Conservation (phyloP, 1,140 invertebrate species). For the Drosophila lacertosa region DNA sequence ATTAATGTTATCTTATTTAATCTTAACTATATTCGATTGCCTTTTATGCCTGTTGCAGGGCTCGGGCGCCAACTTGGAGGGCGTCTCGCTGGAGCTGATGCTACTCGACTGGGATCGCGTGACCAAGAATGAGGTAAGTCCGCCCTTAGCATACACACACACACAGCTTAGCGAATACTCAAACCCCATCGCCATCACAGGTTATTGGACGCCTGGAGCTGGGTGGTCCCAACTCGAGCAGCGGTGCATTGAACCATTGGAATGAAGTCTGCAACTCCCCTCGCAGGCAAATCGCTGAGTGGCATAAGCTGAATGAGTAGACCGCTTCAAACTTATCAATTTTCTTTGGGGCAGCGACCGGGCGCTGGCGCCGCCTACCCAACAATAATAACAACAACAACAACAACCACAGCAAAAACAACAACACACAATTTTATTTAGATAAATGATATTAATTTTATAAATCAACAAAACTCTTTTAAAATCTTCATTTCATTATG, state of each 20-base stretch:
- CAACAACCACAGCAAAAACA: too few relatives aligned
- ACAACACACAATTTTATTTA: conserved; percentile 18
- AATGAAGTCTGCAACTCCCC: conserved; percentile 97
- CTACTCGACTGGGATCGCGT: conserved; percentile 98
- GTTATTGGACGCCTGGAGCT: conserved; percentile 97
- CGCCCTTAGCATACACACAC: conserved; percentile 29
- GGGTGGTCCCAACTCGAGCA: conserved; percentile 90
- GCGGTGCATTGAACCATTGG: conserved; percentile 96
- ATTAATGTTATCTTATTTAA: too few relatives aligned
- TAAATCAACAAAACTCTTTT: not conserved
- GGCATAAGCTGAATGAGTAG: conserved; percentile 98
- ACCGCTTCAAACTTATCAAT: conserved; percentile 20
- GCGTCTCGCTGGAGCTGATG: conserved; percentile 95
- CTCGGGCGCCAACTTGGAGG: conserved; percentile 92
- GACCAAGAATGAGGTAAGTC: conserved; percentile 96
- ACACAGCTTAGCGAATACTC: not conserved
- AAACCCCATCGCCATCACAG: conserved; percentile 84
- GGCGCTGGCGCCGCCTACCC: conserved; percentile 60
- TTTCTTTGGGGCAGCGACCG: conserved; percentile 20
- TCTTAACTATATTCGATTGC: too few relatives aligned
- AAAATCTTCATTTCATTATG: conserved; percentile 11
- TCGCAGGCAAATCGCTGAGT: conserved; percentile 98
- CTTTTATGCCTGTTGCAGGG: conserved; percentile 64
- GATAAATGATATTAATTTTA: not conserved
- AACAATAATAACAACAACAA: conserved; percentile 24